Percentiles rank a stretch among this genome's conserved stretches.
Conservation (phyloP, 2,797 vertebrate species). For the Acestrorhynchus altus region DNA sequence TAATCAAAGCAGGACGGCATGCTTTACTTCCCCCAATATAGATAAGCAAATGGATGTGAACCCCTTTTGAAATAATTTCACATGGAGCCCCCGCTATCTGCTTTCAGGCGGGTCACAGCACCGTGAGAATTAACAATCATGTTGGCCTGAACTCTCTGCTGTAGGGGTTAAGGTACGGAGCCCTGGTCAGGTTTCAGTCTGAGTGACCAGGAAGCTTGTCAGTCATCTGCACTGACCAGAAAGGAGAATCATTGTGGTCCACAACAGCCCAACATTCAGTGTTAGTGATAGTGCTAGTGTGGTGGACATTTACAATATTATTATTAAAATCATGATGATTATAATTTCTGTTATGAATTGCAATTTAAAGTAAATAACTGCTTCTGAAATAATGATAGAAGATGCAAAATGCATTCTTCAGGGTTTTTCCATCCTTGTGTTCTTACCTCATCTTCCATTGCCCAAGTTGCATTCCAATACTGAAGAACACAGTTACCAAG, state of each 20-base stretch:
- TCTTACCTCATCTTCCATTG: too few species aligned
- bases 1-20: slow-evolving; percentile 41
- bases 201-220: slow-evolving; percentile 58
- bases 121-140: slow-evolving; percentile 73
- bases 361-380: too few species aligned
- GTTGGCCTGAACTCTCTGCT: slow-evolving; percentile 61
- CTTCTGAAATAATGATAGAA: too few species aligned
- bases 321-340: too few species aligned
- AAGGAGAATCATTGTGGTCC: background rate
- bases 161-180: slow-evolving; percentile 52
- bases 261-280: background rate
- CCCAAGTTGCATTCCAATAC: too few species aligned
- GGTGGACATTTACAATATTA: background rate
- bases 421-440: too few species aligned
- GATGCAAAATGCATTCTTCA: too few species aligned
- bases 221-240: slow-evolving; percentile 40
- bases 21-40: slow-evolving; percentile 37
- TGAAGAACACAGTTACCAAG: too few species aligned
- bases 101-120: slow-evolving; percentile 83
- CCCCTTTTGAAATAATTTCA: slow-evolving; percentile 59
- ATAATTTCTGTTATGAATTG: too few species aligned
- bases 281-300: background rate
- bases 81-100: slow-evolving; percentile 64
- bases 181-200: slow-evolving; percentile 53
- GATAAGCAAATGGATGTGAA: slow-evolving; percentile 54